Evolutionary conservation across 2,888 invertebrate species (phyloP).

Genomic region (Rhyacophila evoluta): DNA sequence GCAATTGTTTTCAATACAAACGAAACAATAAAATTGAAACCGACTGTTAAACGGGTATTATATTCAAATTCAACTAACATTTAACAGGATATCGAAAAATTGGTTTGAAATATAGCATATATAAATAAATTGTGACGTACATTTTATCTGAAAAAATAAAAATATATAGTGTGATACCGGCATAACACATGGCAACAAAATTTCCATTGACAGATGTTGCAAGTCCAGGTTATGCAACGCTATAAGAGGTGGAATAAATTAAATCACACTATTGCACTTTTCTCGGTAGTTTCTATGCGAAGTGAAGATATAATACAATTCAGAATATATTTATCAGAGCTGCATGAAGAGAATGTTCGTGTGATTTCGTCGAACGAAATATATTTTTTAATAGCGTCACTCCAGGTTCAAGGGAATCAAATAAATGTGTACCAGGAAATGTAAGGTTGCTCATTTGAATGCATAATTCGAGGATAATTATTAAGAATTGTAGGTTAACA

Average conservation of each 20-base stretch:
- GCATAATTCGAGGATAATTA: not conserved
- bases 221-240: not conserved
- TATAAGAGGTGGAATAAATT: constrained; percentile 15
- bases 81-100: too few species aligned
- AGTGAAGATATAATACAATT: not conserved
- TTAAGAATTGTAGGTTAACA: not conserved
- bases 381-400: not conserved
- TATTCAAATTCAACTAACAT: too few species aligned
- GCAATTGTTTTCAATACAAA: too few species aligned
- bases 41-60: too few species aligned
- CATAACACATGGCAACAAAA: not conserved
- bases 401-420: not conserved
- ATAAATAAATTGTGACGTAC: too few species aligned
- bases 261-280: not conserved
- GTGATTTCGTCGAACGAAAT: not conserved
- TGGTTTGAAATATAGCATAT: too few species aligned
- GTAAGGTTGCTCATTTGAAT: not conserved
- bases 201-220: constrained; percentile 8
- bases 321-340: not conserved
- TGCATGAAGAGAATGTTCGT: not conserved
- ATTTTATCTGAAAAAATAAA: too few species aligned
- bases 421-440: not conserved
- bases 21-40: too few species aligned
- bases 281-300: not conserved
- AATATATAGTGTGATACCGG: not conserved